phyloP scores from a whole-genome alignment of 2,113 vertebrate species.

The Planiliza haematocheilus region DNA sequence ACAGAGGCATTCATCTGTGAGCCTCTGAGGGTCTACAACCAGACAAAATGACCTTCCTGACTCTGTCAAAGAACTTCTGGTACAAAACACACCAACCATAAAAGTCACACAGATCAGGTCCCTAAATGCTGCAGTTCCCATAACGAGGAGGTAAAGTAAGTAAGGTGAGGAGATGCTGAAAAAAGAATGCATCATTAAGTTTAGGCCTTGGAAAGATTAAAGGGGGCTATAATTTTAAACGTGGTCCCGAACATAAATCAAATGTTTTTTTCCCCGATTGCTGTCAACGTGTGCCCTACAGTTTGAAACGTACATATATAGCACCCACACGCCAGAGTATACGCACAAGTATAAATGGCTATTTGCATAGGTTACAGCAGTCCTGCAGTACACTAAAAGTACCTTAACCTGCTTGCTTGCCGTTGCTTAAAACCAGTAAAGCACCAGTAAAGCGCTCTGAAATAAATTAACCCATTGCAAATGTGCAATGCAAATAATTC shows the following conservation, averaged over 20 bases:
- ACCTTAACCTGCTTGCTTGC: no score
- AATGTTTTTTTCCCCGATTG: not conserved
- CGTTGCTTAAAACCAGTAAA: no score
- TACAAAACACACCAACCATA: conserved; percentile 49
- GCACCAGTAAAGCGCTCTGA: no score
- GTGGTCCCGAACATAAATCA: not conserved
- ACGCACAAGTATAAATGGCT: no score
- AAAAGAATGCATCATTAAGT: not conserved
- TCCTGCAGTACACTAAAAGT: no score
- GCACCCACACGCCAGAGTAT: no score
- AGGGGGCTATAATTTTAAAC: not conserved
- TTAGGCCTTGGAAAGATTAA: not conserved
- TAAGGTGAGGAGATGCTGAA: not conserved
- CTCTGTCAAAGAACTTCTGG: conserved; percentile 63
- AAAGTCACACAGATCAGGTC: conserved; percentile 57
- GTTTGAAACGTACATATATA: no score
- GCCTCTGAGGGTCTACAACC: conserved; percentile 64
- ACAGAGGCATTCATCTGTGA: conserved; percentile 70
- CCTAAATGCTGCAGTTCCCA: conserved; percentile 17
- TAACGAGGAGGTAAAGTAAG: conserved; percentile 25
- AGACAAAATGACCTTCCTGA: conserved; percentile 67
- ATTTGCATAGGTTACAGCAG: no score
- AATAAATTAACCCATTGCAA: no score
- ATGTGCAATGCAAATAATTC: not conserved
- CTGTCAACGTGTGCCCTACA: not conserved